phyloP scores from a whole-genome alignment of 2,888 invertebrate genomes.

The Ornithoptera alexandrae region DNA sequence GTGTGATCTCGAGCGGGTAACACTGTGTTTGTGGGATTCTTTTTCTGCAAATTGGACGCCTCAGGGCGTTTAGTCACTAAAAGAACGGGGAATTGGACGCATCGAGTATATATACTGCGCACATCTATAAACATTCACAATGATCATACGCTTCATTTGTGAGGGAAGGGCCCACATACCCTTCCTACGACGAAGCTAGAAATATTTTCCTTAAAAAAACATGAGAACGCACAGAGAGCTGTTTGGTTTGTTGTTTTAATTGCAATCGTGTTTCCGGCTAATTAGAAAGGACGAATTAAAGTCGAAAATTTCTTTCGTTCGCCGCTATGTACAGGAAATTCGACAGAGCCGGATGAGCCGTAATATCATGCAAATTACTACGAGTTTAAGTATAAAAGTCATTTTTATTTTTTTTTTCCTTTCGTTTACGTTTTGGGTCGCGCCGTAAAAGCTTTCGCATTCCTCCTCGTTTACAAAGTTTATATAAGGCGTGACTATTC shows the following conservation, averaged over 20 bases:
- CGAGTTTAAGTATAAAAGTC: constrained; percentile 65
- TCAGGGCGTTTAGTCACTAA: constrained; percentile 68
- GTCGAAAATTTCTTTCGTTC: constrained; percentile 44
- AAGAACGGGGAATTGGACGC: constrained; percentile 51
- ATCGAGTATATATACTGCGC: constrained; percentile 41
- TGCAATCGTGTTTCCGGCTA: constrained; percentile 42
- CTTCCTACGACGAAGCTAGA: constrained; percentile 19
- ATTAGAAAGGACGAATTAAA: constrained; percentile 45
- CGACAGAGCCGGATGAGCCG: constrained; percentile 54
- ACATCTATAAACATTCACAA: constrained; percentile 47
- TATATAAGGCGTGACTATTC: constrained; percentile 62
- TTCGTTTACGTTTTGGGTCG: constrained; percentile 57
- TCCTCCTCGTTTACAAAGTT: constrained; percentile 63
- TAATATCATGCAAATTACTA: constrained; percentile 73
- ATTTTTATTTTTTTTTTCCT: constrained; percentile 62
- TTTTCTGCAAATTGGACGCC: constrained; percentile 78
- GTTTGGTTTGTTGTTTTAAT: constrained; percentile 7
- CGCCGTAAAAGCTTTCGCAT: constrained; percentile 66
- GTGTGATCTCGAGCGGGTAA: constrained; percentile 75
- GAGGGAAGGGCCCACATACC: constrained; percentile 39
- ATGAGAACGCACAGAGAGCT: constrained; percentile 19
- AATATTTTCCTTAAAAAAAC: constrained; percentile 14
- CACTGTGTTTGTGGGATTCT: constrained; percentile 74
- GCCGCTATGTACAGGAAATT: constrained; percentile 52
- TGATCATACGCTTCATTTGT: constrained; percentile 67